Base-by-base conservation (phyloP, 1,140 invertebrate species). In the Akabosia matsudoensis region DNA sequence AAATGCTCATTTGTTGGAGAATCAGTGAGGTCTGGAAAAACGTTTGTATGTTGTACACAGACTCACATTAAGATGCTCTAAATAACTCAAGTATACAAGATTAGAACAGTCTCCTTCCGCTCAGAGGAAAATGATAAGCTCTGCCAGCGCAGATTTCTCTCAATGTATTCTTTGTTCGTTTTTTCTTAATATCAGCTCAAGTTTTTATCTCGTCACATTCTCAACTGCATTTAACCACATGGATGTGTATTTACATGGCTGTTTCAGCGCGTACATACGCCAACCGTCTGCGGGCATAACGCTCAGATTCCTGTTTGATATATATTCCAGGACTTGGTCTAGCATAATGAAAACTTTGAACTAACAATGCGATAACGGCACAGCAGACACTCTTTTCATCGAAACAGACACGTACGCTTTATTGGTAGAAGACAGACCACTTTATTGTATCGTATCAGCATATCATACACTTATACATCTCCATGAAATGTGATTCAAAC, bases 41-140 rank as follows among this genome's bases (percentile, higher is more conserved):
- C n/a, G 24, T 61, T 7, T 14, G 24, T n/a, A 22, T 61, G 54
- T 22, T 61, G 14, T 18, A 45, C 37, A 45, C 7, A 56, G 61
- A 30, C 28, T 13, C 28, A 67, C 61, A 67, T 67, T 67, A 67
- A 67, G 61, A 10, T 30, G 61, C 61, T 67, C 61, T 67, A 67
- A 67, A 67, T 67, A 67, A 67, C 61, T 67, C 61, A 31, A 31
- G 30, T 30, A 67, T 30, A 31, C 61, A 67, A 67, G 61, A 67
- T 67, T 67, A 67, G 61, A 22, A 24, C 22, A 30, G 61, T 67
- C 61, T 67, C 22, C 61, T 67, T 67, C 61, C 61, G 61, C 61
- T 67, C 61, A 30, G 1, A n/a, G 54, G 24, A 67, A 67, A 67
- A 67, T 67, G 61, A 67, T 67, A 31, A 67, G 31, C 3, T 30